phyloP scores from a whole-genome alignment of 2,888 invertebrate genomes.

The Mythimna pallens region DNA sequence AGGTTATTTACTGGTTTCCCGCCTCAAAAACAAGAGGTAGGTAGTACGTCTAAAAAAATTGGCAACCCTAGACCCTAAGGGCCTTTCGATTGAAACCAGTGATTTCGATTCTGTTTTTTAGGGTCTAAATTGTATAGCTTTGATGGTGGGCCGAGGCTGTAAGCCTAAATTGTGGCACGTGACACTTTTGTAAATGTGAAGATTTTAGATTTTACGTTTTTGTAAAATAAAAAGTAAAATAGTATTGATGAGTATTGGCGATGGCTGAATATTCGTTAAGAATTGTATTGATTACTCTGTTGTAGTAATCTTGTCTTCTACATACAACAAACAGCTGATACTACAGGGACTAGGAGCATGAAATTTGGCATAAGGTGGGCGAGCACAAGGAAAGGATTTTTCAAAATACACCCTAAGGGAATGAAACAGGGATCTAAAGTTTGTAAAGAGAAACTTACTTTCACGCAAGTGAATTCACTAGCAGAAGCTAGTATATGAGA shows the following conservation, averaged over 20 bases:
- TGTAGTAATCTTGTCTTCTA: no score
- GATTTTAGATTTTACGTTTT: not conserved
- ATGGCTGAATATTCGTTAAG: not conserved
- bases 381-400: no score
- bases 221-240: no score
- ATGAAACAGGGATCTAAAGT: no score
- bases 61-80: not conserved
- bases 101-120: conserved; percentile 4
- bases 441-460: no score
- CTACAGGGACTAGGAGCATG: no score
- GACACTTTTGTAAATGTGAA: conserved; percentile 8
- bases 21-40: not conserved
- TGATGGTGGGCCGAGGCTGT: conserved; percentile 7
- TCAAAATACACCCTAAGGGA: no score
- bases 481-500: no score
- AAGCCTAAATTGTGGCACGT: conserved; percentile 18
- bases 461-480: no score
- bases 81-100: conserved; percentile 9
- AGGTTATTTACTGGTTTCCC: no score
- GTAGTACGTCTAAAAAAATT: not conserved
- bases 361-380: no score
- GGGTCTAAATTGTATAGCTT: not conserved
- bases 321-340: no score
- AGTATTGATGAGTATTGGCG: not conserved
- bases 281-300: not conserved